Percentiles rank a stretch among this genome's conserved stretches.
Conservation (phyloP, 2,113 vertebrate genomes). For the Rissa tridactyla region DNA sequence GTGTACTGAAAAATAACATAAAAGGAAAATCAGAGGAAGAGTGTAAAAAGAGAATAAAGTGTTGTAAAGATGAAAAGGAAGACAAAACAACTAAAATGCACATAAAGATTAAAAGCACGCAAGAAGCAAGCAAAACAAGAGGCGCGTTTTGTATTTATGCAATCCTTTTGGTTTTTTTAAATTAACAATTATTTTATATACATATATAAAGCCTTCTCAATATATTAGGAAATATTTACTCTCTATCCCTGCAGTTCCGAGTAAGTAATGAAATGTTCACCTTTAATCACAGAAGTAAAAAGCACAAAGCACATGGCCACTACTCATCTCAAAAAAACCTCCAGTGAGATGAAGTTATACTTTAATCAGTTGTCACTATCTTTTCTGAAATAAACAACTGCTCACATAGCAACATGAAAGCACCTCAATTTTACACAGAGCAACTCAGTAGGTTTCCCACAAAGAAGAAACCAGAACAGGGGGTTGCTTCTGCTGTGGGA, state of each 20-base stretch:
- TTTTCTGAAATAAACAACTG: neutral
- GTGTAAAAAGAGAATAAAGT: neutral
- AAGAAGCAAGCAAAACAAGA: neutral
- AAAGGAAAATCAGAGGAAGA: neutral
- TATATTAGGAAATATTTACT: neutral
- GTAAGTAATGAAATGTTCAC: neutral
- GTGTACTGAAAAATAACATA: neutral
- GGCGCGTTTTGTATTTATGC: neutral
- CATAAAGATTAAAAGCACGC: neutral
- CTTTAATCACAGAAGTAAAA: neutral
- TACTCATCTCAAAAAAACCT: neutral
- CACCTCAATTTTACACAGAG: neutral
- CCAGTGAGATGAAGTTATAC: neutral
- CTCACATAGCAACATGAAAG: neutral
- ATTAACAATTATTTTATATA: neutral
- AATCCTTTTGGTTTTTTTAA: neutral
- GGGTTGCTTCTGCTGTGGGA: neutral
- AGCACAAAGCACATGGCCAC: neutral
- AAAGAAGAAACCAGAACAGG: neutral
- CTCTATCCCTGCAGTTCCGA: neutral
- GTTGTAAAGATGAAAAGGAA: neutral
- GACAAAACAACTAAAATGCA: neutral
- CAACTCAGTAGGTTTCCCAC: neutral
- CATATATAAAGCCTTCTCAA: neutral
- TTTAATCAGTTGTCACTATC: neutral